Evolutionary conservation across 1,140 invertebrate genomes (phyloP), one percentile per base, ranked within the genome.

Genomic region (Drosophila rhopaloa): DNA sequence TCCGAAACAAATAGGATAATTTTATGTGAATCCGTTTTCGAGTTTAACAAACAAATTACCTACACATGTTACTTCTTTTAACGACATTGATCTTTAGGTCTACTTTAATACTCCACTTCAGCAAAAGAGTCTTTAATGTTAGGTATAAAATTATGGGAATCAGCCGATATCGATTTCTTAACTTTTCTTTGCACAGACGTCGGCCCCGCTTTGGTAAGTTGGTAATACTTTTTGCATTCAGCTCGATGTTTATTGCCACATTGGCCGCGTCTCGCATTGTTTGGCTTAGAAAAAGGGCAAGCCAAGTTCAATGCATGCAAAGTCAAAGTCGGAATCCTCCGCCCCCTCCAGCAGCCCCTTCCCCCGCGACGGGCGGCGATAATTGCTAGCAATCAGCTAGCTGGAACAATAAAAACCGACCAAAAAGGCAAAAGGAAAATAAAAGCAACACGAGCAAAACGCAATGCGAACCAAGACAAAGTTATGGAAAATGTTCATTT

Each of bases 401-500:
- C 60, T 84, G 81, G 81, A 84, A 80, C 72, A 79, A 65, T 63
- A 76, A 67, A 67, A 76, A 41, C 40, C 55, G 35, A 66, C 63
- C 67, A 72, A 71, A 44, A 13, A 76, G 32, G 57, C 67, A 63
- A 47, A 8, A 57, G 57, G 67, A 57, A 72, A 73, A 58, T 50
- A 67, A 53, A 79, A 41, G 66, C 40, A 43, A 61, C 57, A 59
- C 81, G 57, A 24, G 58, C 47, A 59, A 78, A 78, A 75, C 81
- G 61, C 57, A 76, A 76, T 38, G 57, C 73, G 50, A 53, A 44
- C 43, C 62, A 44, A 71, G 56, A 57, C 56, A 70, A 76, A 66
- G 51, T 72, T 76, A 79, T 81, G 82, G 62, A 76, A 86, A 83
- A 79, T 81, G 75, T 71, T 14, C 40, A 70, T 79, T 72, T 76